A percentile compares a stretch with the other conserved stretches of the same genome.
Evolutionary conservation across 2,113 vertebrate species (phyloP).

Genomic region (Colinus virginianus): DNA sequence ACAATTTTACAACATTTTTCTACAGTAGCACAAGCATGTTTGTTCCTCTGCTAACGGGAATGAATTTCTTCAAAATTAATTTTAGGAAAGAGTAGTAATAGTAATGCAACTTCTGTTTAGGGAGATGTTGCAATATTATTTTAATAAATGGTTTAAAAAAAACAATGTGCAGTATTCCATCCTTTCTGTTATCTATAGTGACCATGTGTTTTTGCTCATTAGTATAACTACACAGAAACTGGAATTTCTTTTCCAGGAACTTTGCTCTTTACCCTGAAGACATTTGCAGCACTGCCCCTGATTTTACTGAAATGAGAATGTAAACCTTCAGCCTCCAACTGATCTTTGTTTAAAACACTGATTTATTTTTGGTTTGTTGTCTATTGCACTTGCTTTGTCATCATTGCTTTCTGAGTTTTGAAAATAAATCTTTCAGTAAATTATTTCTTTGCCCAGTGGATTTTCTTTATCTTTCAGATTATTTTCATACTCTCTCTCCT

Average conservation of each 20-base stretch:
- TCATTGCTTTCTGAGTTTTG: background rate
- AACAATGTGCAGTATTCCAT: background rate
- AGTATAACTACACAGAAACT: background rate
- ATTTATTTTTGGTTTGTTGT: background rate
- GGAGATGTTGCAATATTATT: background rate
- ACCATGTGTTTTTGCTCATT: background rate
- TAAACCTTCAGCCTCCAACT: background rate
- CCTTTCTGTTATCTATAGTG: background rate
- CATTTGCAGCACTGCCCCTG: background rate
- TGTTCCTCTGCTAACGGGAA: background rate
- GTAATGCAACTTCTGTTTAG: background rate
- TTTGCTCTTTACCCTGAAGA: background rate
- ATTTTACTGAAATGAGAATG: background rate
- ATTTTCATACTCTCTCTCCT: background rate
- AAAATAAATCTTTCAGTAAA: background rate
- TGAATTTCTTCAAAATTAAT: background rate
- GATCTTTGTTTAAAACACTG: background rate
- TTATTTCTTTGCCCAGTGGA: background rate
- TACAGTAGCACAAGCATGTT: background rate
- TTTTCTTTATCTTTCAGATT: background rate
- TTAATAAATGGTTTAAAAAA: background rate
- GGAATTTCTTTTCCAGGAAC: constrained; percentile 12
- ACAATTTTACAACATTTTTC: background rate
- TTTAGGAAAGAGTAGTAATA: background rate
- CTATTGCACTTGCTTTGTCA: background rate